Evolutionary conservation across 2,113 vertebrate genomes (phyloP).

Genomic region (Talpa occidentalis): DNA sequence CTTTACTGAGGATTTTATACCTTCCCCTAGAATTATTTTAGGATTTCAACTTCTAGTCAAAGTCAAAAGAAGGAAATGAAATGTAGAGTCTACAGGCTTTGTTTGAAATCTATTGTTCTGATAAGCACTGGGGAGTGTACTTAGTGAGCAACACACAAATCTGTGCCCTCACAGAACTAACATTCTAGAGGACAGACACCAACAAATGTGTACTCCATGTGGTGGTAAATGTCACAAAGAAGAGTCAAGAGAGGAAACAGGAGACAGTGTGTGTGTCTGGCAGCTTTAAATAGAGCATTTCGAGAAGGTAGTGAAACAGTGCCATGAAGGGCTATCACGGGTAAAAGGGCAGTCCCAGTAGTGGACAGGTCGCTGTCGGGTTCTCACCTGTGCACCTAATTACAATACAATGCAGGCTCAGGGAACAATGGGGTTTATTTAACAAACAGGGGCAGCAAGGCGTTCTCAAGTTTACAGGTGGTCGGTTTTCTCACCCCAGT

Average conservation of each 20-base stretch:
- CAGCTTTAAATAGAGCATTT: not conserved
- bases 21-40: not conserved
- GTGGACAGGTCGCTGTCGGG: no score
- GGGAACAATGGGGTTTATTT: not conserved
- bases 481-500: no score
- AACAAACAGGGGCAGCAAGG: no score
- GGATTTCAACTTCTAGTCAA: not conserved
- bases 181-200: not conserved
- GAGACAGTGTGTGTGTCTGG: accelerated
- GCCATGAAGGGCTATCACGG: no score
- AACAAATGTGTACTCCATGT: accelerated
- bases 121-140: no score
- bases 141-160: not conserved
- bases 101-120: no score
- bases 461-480: no score
- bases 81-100: no score
- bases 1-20: not conserved
- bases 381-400: no score
- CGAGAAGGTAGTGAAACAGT: not conserved
- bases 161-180: accelerated
- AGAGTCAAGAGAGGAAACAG: not conserved
- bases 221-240: accelerated
- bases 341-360: no score
- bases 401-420: not conserved
- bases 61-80: no score